Evolutionary conservation across 2,888 invertebrate species (phyloP), one percentile per base, ranked within the genome.

Genomic region (Andrena bicolor): DNA sequence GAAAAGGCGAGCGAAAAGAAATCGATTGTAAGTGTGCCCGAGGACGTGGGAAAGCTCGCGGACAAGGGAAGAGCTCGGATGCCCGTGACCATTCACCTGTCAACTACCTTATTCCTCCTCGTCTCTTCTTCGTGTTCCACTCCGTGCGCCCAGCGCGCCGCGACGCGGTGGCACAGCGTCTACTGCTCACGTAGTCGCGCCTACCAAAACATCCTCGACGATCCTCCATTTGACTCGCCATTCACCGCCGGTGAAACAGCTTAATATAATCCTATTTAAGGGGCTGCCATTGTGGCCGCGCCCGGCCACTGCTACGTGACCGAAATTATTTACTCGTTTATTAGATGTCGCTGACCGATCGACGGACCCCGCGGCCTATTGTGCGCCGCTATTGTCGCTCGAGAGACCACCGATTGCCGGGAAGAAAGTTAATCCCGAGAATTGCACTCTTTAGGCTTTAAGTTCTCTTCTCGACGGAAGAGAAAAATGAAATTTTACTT

Each of bases 191-290:
- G 86, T 88, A 88, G 89, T 88, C 88, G 87, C 82, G 90, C 91
- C 93, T 93, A 93, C 93, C 93, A 93, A 93, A 93, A 93, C 93
- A 93, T 91, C 91, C 91, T 90, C 90, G 89, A 91, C 90, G 90
- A 90, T 91, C 89, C 90, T 91, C 90, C 91, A 92, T 93, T 93
- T 93, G 93, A 93, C 93, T 93, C 92, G 86, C 85, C 88, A 93
- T 93, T 93, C 92, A 92, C 90, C 90, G 88, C 77, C 86, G 81
- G 89, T 90, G 92, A 92, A 93, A 93, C 92, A 92, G 93, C 93
- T 93, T 93, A 93, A 93, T 93, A 93, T 94, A 94, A 94, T 94
- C 94, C 93, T 91, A 93, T 94, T 93, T 93, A 90, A 93, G 90
- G 90, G 89, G 90, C 84, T 84, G 88, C 88, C 82, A 90, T 91